These are phyloP conservation scores for Malurus melanocephalus DNA, from an alignment of 2,113 vertebrate species.

Conservation along the genomic window DNA sequence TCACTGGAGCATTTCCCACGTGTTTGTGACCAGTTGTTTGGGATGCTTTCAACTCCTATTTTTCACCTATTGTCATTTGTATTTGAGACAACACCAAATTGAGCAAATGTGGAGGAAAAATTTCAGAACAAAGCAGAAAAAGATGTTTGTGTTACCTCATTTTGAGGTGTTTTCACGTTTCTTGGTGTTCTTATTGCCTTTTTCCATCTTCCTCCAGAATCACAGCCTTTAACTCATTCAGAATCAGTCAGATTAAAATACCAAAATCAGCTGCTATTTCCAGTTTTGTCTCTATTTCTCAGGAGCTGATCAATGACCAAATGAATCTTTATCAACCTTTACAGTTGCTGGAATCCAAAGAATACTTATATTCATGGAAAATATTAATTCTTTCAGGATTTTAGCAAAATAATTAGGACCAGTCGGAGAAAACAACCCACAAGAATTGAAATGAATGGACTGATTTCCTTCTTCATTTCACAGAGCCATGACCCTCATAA, in stretches of 20 bases:
- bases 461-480: background rate
- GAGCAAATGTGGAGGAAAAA: background rate
- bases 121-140: background rate
- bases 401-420: background rate
- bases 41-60: background rate
- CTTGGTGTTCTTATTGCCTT: background rate
- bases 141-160: background rate
- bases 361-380: background rate
- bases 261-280: background rate
- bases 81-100: background rate
- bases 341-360: background rate
- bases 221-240: background rate
- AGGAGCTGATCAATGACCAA: background rate
- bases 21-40: background rate
- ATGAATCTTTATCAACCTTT: background rate
- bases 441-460: background rate
- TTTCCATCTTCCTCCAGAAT: background rate
- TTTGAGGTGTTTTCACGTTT: background rate
- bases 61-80: background rate
- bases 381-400: fast-evolving
- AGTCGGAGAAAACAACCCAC: background rate
- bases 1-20: background rate
- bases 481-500: background rate
- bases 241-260: background rate
- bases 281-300: background rate